phyloP scores from a whole-genome alignment of 2,888 invertebrate genomes.

The Cyclophora punctaria region DNA sequence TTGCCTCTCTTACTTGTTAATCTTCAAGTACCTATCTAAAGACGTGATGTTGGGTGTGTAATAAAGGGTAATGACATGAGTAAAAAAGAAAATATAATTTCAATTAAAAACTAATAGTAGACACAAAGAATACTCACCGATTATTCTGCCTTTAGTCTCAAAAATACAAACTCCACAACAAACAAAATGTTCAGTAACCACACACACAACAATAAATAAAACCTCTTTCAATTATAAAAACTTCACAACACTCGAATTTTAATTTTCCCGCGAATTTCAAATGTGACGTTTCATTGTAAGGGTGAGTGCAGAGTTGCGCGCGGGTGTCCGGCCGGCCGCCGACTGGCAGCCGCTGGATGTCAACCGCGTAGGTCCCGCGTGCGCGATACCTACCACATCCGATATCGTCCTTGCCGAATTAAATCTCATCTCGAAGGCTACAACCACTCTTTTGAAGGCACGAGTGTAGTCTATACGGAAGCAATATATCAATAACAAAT shows the following conservation, averaged over 20 bases:
- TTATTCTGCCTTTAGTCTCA: not conserved
- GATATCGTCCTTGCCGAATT: too few relatives aligned
- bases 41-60: too few relatives aligned
- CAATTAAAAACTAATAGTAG: too few relatives aligned
- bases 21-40: too few relatives aligned
- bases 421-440: too few relatives aligned
- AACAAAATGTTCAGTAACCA: constrained; percentile 4
- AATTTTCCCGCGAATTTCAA: constrained; percentile 25
- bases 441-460: too few relatives aligned
- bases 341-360: constrained; percentile 22
- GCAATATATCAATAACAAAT: too few relatives aligned
- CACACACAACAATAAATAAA: constrained; percentile 1
- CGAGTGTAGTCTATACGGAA: too few relatives aligned
- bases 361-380: constrained; percentile 23
- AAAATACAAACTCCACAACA: constrained; percentile 12
- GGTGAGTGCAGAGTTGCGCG: constrained; percentile 31
- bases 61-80: too few relatives aligned
- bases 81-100: too few relatives aligned
- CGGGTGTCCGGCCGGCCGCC: constrained; percentile 27
- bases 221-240: constrained; percentile 5
- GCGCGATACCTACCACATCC: constrained; percentile 26
- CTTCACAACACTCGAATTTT: constrained; percentile 23
- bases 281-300: constrained; percentile 20
- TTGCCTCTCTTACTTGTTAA: too few relatives aligned
- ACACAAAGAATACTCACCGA: constrained; percentile 3